These are phyloP conservation scores for Zeugodacus cucurbitae DNA, from an alignment of 1,140 invertebrate genomes.

Conservation along the genomic window DNA sequence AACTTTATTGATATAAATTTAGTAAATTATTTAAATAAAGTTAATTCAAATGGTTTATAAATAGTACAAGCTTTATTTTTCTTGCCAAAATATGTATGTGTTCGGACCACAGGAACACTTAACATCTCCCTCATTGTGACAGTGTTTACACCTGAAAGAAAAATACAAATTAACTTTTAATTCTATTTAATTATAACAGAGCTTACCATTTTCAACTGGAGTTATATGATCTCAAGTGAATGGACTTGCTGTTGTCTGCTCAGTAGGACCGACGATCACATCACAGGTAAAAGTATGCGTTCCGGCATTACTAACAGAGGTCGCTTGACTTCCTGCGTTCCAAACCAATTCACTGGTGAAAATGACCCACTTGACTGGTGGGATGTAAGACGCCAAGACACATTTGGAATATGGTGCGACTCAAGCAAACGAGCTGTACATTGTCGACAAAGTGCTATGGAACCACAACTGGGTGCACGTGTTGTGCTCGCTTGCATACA, in stretches of 20 bases:
- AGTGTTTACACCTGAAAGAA: constrained; percentile 58
- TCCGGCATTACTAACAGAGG: constrained; percentile 49
- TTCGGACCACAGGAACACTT: constrained; percentile 50
- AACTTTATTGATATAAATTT: too few species aligned
- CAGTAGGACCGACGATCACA: constrained; percentile 49
- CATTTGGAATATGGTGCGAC: too few species aligned
- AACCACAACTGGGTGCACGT: constrained; percentile 52
- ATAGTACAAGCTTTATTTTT: constrained; percentile 46
- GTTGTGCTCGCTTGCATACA: constrained; percentile 55
- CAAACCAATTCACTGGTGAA: constrained; percentile 54
- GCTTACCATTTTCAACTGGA: too few species aligned
- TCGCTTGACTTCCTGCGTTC: constrained; percentile 52
- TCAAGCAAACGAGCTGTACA: too few species aligned
- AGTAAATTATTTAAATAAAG: too few species aligned
- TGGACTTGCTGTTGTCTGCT: too few species aligned
- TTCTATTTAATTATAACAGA: not conserved
- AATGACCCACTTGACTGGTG: constrained; percentile 52
- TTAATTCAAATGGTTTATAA: too few species aligned
- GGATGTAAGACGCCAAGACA: too few species aligned
- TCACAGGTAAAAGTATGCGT: constrained; percentile 51
- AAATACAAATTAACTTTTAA: too few species aligned
- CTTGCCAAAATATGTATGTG: constrained; percentile 50
- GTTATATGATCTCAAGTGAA: too few species aligned
- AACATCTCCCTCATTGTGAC: constrained; percentile 44
- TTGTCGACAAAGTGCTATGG: constrained; percentile 56